Evolutionary conservation across 2,888 invertebrate genomes (phyloP).

Genomic region (Drosophila basisetae): DNA sequence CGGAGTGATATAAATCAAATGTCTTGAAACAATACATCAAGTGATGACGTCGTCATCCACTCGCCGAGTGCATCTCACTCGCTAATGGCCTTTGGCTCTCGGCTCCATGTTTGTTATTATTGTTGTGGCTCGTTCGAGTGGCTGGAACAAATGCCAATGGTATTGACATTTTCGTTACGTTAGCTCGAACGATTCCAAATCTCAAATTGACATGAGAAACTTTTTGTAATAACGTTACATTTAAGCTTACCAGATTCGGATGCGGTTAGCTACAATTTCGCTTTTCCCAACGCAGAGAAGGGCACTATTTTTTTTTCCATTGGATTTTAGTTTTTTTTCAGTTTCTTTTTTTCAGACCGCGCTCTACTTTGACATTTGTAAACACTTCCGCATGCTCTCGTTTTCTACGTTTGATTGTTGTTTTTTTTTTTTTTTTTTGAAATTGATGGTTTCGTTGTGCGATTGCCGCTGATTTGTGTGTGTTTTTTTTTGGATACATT

Average conservation of each 20-base stretch:
- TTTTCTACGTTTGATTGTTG: conserved; percentile 37
- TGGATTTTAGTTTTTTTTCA: background rate
- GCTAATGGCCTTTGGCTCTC: conserved; percentile 62
- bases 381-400: conserved; percentile 71
- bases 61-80: conserved; percentile 61
- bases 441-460: conserved; percentile 69
- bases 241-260: conserved; percentile 37
- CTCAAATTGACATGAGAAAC: conserved; percentile 78
- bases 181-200: conserved; percentile 56
- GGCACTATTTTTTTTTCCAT: conserved; percentile 30
- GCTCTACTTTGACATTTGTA: conserved; percentile 68
- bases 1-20: conserved; percentile 74
- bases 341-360: background rate
- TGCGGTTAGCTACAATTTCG: conserved; percentile 36
- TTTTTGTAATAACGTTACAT: conserved; percentile 66
- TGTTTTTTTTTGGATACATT: conserved; percentile 55
- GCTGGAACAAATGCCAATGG: conserved; percentile 75
- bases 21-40: conserved; percentile 76
- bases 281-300: conserved; percentile 37
- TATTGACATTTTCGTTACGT: conserved; percentile 77
- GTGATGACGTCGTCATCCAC: conserved; percentile 47
- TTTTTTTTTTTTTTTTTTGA: conserved; percentile 32
- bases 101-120: conserved; percentile 16
- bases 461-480: conserved; percentile 56
- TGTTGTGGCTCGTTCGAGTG: conserved; percentile 34